Conservation (phyloP, 2,113 vertebrate species). For the Lonchura striata region DNA sequence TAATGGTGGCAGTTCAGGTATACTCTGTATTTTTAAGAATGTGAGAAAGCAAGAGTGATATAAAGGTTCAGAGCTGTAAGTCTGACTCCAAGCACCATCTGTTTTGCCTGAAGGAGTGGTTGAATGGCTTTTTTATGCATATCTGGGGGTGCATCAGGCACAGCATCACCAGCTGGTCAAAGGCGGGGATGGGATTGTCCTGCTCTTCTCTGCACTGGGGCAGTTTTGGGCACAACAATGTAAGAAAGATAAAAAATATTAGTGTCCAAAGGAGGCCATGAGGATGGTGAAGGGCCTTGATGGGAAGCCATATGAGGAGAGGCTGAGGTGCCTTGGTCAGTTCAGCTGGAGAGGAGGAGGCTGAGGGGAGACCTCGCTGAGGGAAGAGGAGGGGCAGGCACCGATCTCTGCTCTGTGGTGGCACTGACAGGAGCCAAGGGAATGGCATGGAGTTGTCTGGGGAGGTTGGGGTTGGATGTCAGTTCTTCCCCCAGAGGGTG, state of each 20-base stretch:
- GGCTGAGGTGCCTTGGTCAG: rapidly evolving
- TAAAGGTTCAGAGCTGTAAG: background rate
- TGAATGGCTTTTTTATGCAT: background rate
- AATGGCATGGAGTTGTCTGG: background rate
- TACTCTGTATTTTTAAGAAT: background rate
- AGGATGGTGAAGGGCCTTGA: background rate
- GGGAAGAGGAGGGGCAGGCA: background rate
- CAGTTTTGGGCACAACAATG: rapidly evolving
- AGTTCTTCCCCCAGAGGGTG: background rate
- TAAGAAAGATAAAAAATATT: rapidly evolving
- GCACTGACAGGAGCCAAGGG: background rate
- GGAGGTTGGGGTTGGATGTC: rapidly evolving
- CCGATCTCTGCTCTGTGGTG: background rate
- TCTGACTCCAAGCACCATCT: background rate
- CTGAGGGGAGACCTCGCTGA: background rate
- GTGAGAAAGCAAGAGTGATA: background rate
- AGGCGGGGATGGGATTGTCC: background rate
- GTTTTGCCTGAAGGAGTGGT: background rate
- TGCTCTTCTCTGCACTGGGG: background rate
- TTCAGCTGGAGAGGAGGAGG: background rate
- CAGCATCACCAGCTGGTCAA: background rate
- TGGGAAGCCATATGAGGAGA: rapidly evolving
- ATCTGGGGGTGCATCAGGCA: background rate
- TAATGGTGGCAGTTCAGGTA: background rate
- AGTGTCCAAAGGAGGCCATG: background rate